Base-by-base conservation (phyloP, 2,888 invertebrate species). In the Amiota minor region DNA sequence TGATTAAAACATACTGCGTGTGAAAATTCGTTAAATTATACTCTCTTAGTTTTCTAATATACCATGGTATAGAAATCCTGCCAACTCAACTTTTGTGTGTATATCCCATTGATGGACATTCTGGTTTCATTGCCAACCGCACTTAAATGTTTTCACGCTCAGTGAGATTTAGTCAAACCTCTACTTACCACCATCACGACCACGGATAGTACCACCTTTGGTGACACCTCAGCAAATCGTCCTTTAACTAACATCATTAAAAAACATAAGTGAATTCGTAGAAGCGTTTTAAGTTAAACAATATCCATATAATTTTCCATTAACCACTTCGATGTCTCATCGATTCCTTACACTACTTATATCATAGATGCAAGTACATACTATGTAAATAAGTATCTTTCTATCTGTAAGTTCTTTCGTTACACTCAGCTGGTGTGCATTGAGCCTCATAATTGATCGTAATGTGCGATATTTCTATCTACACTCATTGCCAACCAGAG, bases 401-500 rank as follows among this genome's bases (percentile, higher is more conserved):
- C 35, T 35, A 35, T 35, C 35, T 35, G 35, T 35, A 35, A 16
- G 11, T 18, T 9, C 56, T 59, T 88, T 87, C 79, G 88, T 81
- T 85, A 81, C 88, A 87, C 88, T 45, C 67, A 77, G 77, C 79
- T 80, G 87, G 87, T 81, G 74, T 76, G 76, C 83, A 86, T 87
- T 87, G 80, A 86, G 85, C 77, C 83, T 86, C 85, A 88, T 88
- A 83, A 88, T 88, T 86, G 87, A 79, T 82, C 86, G 86, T 89
- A 87, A 88, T 88, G 84, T 84, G 81, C 65, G 20, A 47, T 65
- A 46, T 46, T 47, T 65, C 49, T 11, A 12, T 65, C 11, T 65
- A 4, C n/a, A 6, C 8, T 62, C n/a, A 11, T 18, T n/a, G 16
- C n/a, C 70, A 55, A 55, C 45, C 53, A 2, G 53, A 14, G 1